A percentile compares a stretch with the other conserved stretches of the same genome.
Conservation (phyloP, 2,113 vertebrate genomes). For the Callipepla squamata region DNA sequence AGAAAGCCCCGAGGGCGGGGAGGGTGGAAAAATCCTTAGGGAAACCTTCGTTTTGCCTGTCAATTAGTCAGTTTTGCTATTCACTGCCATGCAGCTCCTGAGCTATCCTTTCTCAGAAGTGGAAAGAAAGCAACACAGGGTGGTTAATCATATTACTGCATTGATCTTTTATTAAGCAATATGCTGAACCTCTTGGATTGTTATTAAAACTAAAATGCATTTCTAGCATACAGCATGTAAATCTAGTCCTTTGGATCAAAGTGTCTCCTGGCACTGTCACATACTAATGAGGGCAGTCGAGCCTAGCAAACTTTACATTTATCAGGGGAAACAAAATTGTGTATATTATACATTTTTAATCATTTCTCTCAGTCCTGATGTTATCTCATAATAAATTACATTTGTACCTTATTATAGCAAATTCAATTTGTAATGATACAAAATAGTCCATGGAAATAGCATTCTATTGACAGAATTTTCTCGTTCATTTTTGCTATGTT, state of each 20-base stretch:
- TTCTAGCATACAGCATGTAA: slow-evolving; percentile 34
- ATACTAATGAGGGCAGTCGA: slow-evolving; percentile 12
- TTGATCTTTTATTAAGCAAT: slow-evolving; percentile 54
- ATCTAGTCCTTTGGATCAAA: slow-evolving; percentile 38
- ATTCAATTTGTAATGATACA: slow-evolving; percentile 13
- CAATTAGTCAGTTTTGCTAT: slow-evolving; percentile 63
- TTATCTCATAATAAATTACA: slow-evolving; percentile 50
- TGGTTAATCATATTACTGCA: slow-evolving; percentile 58
- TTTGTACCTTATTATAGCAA: slow-evolving; percentile 39
- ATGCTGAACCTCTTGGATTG: slow-evolving; percentile 50
- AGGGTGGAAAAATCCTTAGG: not conserved
- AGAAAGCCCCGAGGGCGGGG: slow-evolving; percentile 2
- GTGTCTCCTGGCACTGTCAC: not conserved
- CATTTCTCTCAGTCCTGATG: slow-evolving; percentile 17
- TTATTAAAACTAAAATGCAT: slow-evolving; percentile 48
- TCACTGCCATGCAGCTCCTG: slow-evolving; percentile 2
- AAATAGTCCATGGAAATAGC: slow-evolving; percentile 29
- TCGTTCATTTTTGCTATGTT: not conserved
- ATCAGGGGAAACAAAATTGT: slow-evolving; percentile 37
- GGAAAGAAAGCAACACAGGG: slow-evolving; percentile 42
- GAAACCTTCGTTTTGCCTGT: slow-evolving; percentile 51
- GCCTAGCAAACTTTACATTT: slow-evolving; percentile 26
- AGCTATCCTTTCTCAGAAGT: slow-evolving; percentile 36
- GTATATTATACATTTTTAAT: slow-evolving; percentile 48
- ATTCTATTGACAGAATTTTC: slow-evolving; percentile 42